Evolutionary conservation across 2,113 vertebrate species (phyloP).

Genomic region (Lipophrys pholis): DNA sequence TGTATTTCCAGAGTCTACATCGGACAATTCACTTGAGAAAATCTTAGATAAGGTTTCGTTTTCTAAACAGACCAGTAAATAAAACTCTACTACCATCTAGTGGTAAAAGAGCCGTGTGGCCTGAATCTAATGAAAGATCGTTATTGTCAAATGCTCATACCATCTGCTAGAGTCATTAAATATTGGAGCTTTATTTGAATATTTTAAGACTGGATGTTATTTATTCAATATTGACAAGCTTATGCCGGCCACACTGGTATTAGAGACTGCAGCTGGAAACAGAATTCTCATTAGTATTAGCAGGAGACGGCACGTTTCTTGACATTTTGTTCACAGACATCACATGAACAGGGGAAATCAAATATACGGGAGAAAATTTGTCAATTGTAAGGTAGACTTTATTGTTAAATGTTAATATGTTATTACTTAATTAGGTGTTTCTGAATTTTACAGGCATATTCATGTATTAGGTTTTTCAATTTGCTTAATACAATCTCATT

Average conservation of each 20-base stretch:
- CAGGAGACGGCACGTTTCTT: neutral
- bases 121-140: neutral
- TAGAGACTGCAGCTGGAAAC: neutral
- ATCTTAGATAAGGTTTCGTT: neutral
- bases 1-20: too few relatives aligned
- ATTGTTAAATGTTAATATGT: too few relatives aligned
- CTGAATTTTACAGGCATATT: too few relatives aligned
- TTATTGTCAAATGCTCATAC: neutral
- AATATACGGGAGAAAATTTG: neutral
- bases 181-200: neutral
- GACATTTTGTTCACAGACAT: neutral
- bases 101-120: conserved; percentile 18
- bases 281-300: neutral
- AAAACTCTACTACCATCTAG: conserved; percentile 57
- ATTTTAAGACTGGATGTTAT: neutral
- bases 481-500: neutral
- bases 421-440: too few relatives aligned
- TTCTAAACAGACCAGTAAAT: neutral
- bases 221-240: neutral
- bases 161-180: too few relatives aligned
- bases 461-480: neutral
- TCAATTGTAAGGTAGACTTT: too few relatives aligned
- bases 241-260: neutral
- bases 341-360: neutral
- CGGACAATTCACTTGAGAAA: neutral